Evolutionary conservation across 2,113 vertebrate genomes (phyloP).

Genomic region (Etheostoma spectabile): DNA sequence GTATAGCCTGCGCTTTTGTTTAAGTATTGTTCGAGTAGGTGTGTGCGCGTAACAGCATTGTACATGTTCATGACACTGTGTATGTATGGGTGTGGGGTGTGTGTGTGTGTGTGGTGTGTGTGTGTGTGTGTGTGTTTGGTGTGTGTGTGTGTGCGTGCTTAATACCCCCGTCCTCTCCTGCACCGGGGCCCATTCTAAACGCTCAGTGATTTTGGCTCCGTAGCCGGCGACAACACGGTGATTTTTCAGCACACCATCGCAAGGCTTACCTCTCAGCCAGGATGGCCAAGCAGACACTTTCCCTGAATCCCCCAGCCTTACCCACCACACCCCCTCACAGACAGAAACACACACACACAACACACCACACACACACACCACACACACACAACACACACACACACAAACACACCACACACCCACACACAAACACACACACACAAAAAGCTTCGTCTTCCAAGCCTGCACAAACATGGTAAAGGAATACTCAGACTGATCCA

Average conservation of each 20-base stretch:
- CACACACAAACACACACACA: slow-evolving; percentile 16
- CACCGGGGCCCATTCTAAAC: slow-evolving; percentile 59
- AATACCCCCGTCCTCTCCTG: slow-evolving; percentile 64
- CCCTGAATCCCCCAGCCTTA: slow-evolving; percentile 56
- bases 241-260: slow-evolving; percentile 69
- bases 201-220: slow-evolving; percentile 71
- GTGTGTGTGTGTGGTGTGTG: too few species aligned
- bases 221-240: slow-evolving; percentile 54
- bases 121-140: slow-evolving; percentile 32
- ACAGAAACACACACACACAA: slow-evolving; percentile 23
- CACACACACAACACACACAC: slow-evolving; percentile 17
- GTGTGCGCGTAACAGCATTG: slow-evolving; percentile 47
- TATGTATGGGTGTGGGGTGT: too few species aligned
- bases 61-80: slow-evolving; percentile 37
- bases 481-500: slow-evolving; percentile 67
- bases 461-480: slow-evolving; percentile 56
- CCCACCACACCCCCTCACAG: too few species aligned
- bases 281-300: slow-evolving; percentile 73
- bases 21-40: slow-evolving; percentile 68
- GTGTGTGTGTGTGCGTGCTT: slow-evolving; percentile 49
- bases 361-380: too few species aligned
- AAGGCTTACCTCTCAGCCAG: slow-evolving; percentile 69
- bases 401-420: background rate
- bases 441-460: slow-evolving; percentile 51
- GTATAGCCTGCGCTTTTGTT: slow-evolving; percentile 75